Evolutionary conservation across 2,797 vertebrate species (phyloP), one percentile per base, ranked within the genome.

Genomic region (Manis javanica): DNA sequence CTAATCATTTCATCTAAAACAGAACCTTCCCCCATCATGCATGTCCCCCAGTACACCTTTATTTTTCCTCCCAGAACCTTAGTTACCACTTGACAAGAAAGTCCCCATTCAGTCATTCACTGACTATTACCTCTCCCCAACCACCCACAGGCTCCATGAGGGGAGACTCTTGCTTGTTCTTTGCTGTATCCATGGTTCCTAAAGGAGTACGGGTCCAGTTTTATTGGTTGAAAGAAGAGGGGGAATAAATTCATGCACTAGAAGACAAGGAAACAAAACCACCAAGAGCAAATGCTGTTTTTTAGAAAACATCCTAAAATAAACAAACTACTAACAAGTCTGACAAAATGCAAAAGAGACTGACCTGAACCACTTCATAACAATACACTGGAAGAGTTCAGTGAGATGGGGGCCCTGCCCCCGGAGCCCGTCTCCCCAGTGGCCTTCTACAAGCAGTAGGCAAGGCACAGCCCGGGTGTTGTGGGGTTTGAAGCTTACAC

Each of bases 391-490:
- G 69, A 71, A 55, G 49, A 29, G n/a, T 79, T 13, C 2, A 0
- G 16, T 57, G 39, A 23, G 21, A 18, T 0, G 24, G 10, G 21
- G 18, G 7, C n/a, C 15, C 64, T 57, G 21, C 24, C 29, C 23
- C 7, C 9, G 13, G 13, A 13, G 9, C 23, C 7, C 3, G 1
- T 1, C 3, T 0, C 46, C 29, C 24, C 11, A 0, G 0, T 1
- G 5, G 16, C 4, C 49, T 39, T 2, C 49, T 11, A 26, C 0
- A 13, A 9, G 31, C 13, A 2, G 19, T 16, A 51, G 34, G 59
- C 1, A 23, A 37, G 66, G 19, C 6, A 6, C 4, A 37, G 8
- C 37, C 37, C n/a, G 57, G 23, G 37, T 1, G 3, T 15, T 18
- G 0, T 1, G 4, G 8, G 26, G 46, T 14, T 19, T 46, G 31